Base-by-base conservation (phyloP, 2,797 vertebrate species). In the Toxotes lorentzi region DNA sequence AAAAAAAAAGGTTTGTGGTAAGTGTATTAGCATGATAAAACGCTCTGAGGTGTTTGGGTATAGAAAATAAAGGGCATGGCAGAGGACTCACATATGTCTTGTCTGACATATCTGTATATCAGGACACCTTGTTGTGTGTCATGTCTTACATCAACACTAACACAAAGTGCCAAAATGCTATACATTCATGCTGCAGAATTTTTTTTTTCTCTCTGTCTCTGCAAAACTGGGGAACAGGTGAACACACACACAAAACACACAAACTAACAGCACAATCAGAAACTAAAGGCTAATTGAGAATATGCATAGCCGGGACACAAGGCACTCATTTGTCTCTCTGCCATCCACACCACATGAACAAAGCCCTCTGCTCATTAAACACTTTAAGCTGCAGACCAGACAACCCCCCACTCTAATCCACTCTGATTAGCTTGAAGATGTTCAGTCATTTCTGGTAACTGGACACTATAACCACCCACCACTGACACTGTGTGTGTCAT, bases 331-430 rank as follows among this genome's bases (percentile, higher is more conserved):
- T 54, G 53, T 81, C 81, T 73, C 60, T 38, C 45, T 71, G 65
- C 64, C 40, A 43, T 59, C 24, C 38, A 70, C 67, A 48, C 58
- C 8, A 32, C 48, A 60, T 56, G 45, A 73, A 76, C 54, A 63
- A 69, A n/a, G 35, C 41, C 35, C 56, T 73, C 41, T 50, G 71
- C 68, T 84, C 78, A 67, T 81, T 79, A 82, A 66, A 21, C 30
- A 45, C 27, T 77, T 71, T 27, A n/a, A 43, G 60, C 74, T 65
- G 56, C n/a, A 40, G 70, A 67, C 53, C 56, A 62, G 56, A 40
- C 47, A 67, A 23, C 45, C 24, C 24, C 35, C 65, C 24, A 24
- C 54, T 43, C 41, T 43, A 43, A 43, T 43, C 30, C 21, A 38
- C 23, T 40, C 57, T 61, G 32, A 60, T 73, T 47, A 64, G 40